Evolutionary conservation across 2,797 vertebrate genomes (phyloP).

Genomic region (Micromesistius poutassou): DNA sequence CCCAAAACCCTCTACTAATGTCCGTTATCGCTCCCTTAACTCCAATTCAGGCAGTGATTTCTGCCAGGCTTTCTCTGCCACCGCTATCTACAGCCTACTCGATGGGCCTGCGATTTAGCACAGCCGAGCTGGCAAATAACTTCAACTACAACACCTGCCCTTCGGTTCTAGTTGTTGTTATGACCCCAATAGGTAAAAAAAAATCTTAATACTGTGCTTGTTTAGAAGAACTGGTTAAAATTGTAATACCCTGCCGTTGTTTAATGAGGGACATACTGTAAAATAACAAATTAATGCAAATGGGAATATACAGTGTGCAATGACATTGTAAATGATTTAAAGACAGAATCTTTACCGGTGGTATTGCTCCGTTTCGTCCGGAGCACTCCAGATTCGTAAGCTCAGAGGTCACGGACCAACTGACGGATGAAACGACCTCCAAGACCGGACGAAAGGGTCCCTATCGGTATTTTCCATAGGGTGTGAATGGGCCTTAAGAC

Average conservation of each 20-base stretch:
- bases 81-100: neutral
- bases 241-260: neutral
- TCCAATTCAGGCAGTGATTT: neutral
- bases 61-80: neutral
- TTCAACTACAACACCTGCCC: neutral
- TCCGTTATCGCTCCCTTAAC: neutral
- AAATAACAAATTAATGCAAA: neutral
- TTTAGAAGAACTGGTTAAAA: too few species aligned
- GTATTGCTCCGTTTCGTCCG: too few species aligned
- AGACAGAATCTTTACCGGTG: neutral
- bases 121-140: constrained; percentile 1
- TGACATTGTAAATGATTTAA: neutral
- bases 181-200: neutral
- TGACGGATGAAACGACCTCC: too few species aligned
- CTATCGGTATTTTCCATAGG: too few species aligned
- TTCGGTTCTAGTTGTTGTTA: neutral
- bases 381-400: too few species aligned
- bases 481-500: too few species aligned
- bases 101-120: constrained; percentile 2
- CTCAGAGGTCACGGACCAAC: too few species aligned
- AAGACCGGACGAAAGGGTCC: too few species aligned
- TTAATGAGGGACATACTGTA: neutral
- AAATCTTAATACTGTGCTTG: too few species aligned
- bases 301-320: neutral
- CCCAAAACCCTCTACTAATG: neutral